phyloP scores from a whole-genome alignment of 1,140 invertebrate genomes.

The Pachyrhynchus sulphureomaculatus region DNA sequence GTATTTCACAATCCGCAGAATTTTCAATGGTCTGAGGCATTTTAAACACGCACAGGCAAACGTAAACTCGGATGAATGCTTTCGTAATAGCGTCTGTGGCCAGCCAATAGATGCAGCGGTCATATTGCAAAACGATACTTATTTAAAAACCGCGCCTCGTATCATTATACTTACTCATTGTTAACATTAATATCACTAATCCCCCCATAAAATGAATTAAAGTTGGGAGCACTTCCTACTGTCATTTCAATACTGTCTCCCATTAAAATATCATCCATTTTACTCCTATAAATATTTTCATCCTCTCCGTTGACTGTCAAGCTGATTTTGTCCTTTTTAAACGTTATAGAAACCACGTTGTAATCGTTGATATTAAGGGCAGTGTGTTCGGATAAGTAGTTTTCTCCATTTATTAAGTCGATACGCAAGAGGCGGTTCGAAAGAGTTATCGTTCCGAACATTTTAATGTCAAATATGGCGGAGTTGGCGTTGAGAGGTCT shows the following conservation, averaged over 20 bases:
- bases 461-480: constrained; percentile 44
- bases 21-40: too few relatives aligned
- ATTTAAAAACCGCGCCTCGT: too few relatives aligned
- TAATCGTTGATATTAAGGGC: constrained; percentile 24
- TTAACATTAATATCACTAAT: constrained; percentile 81
- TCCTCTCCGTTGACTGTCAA: constrained; percentile 29
- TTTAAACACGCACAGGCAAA: too few relatives aligned
- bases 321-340: constrained; percentile 12
- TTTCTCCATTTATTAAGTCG: constrained; percentile 19
- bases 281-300: constrained; percentile 6
- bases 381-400: constrained; percentile 4
- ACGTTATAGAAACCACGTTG: constrained; percentile 21
- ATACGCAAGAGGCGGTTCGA: constrained; percentile 14
- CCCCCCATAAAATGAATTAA: constrained; percentile 62
- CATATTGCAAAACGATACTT: too few relatives aligned
- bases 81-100: too few relatives aligned
- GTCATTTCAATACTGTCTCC: constrained; percentile 11
- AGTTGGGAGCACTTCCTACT: constrained; percentile 32
- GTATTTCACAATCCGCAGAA: too few relatives aligned
- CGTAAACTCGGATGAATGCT: too few relatives aligned
- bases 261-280: constrained; percentile 9
- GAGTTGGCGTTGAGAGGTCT: constrained; percentile 22
- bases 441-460: constrained; percentile 22
- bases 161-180: constrained; percentile 66
- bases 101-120: too few relatives aligned